phyloP scores from a whole-genome alignment of 2,113 vertebrate species.

The Urocynchramus pylzowi region DNA sequence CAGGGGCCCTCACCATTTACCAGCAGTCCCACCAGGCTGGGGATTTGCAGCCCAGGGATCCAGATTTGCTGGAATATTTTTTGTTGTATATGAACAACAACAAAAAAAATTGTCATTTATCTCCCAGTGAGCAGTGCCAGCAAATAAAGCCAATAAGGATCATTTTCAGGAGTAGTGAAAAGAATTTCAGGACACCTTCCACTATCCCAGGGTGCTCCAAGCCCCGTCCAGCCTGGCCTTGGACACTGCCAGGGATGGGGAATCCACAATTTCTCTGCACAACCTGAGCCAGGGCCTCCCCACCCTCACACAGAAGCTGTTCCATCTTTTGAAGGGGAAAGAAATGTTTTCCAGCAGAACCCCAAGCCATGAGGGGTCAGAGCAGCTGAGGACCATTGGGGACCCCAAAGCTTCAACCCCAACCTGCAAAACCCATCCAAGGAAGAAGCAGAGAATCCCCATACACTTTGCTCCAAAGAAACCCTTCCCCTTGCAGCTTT shows the following conservation, averaged over 20 bases:
- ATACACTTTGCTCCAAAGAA: not conserved
- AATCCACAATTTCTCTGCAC: not conserved
- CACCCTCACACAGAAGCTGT: not conserved
- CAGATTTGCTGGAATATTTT: not conserved
- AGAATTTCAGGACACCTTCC: fast-evolving
- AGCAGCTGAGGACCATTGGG: not conserved
- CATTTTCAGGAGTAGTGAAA: not conserved
- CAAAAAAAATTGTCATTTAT: not conserved
- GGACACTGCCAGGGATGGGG: not conserved
- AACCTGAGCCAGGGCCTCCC: not conserved
- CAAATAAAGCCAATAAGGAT: fast-evolving
- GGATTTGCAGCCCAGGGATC: not conserved
- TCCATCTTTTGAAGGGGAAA: not conserved
- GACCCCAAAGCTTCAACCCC: not conserved
- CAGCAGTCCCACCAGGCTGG: not conserved
- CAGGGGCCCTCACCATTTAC: not conserved
- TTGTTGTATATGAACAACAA: fast-evolving
- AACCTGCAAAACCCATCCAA: not conserved
- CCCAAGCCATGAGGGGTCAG: not conserved
- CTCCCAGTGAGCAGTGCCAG: not conserved
- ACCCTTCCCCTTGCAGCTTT: not conserved
- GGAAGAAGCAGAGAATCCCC: not conserved
- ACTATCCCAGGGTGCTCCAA: not conserved
- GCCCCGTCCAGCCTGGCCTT: not conserved
- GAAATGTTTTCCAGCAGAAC: not conserved